These are phyloP conservation scores for Paracyprichromis sp. DNA, from an alignment of 2,113 vertebrate species.

Conservation along the genomic window DNA sequence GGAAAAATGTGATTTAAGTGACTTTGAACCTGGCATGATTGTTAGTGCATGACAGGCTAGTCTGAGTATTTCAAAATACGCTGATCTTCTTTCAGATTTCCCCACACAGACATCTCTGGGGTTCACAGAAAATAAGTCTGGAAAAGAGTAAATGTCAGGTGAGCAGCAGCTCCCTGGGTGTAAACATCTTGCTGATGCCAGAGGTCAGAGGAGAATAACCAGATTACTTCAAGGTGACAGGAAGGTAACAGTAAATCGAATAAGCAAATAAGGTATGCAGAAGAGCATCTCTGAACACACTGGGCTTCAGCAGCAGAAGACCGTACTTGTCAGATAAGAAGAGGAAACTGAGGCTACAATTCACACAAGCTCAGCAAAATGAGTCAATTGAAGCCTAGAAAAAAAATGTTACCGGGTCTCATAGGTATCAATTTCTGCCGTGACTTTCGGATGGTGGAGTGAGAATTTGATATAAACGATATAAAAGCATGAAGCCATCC, in stretches of 20 bases:
- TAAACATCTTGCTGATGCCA: neutral
- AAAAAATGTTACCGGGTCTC: neutral
- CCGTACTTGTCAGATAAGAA: neutral
- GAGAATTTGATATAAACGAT: neutral
- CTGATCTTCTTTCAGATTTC: neutral
- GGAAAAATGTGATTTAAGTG: neutral
- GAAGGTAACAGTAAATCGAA: neutral
- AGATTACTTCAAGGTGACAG: neutral
- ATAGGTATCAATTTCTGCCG: neutral
- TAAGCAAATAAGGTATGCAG: neutral
- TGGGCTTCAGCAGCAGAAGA: neutral
- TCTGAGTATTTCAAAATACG: neutral
- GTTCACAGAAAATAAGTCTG: neutral
- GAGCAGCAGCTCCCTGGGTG: neutral
- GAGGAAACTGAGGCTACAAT: neutral
- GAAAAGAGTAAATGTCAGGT: neutral
- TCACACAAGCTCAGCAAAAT: neutral
- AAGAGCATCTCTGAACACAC: neutral
- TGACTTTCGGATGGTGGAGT: neutral
- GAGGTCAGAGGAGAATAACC: neutral
- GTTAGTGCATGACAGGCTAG: neutral
- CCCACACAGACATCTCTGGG: neutral
- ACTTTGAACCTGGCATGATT: neutral
- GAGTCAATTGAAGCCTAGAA: neutral
- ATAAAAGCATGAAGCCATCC: accelerated